These are phyloP conservation scores for Mastacembelus armatus DNA, from an alignment of 2,797 vertebrate genomes.

Conservation along the genomic window DNA sequence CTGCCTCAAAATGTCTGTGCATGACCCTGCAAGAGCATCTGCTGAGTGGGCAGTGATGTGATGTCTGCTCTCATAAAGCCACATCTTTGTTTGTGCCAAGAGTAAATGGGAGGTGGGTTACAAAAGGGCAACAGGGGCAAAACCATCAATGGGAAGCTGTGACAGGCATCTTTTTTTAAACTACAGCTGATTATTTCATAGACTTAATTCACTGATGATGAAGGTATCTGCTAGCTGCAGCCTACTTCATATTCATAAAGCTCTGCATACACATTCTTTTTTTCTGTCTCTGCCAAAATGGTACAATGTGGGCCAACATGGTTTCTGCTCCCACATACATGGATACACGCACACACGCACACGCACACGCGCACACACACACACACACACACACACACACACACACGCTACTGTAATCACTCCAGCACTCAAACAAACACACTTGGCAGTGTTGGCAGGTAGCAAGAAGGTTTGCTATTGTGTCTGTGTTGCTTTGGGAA, in stretches of 20 bases:
- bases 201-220: too few relatives aligned
- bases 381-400: too few relatives aligned
- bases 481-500: constrained; percentile 32
- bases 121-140: constrained; percentile 20
- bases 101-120: constrained; percentile 4
- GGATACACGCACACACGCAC: neutral
- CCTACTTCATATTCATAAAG: constrained; percentile 10
- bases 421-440: constrained; percentile 12
- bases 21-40: constrained; percentile 28
- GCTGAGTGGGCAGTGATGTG: constrained; percentile 39
- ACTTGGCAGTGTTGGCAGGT: constrained; percentile 35
- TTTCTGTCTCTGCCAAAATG: constrained; percentile 13
- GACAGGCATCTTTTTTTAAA: too few relatives aligned
- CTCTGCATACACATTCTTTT: neutral
- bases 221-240: neutral
- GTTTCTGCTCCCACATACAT: constrained; percentile 24
- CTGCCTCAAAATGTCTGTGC: constrained; percentile 15
- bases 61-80: constrained; percentile 34
- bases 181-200: too few relatives aligned
- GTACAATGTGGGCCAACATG: constrained; percentile 12
- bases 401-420: constrained; percentile 16
- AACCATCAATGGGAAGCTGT: too few relatives aligned
- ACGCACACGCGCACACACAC: too few relatives aligned
- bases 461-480: constrained; percentile 33
- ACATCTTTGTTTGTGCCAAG: constrained; percentile 33